These are phyloP conservation scores for Falco cherrug DNA, from an alignment of 2,797 vertebrate species.

Conservation along the genomic window DNA sequence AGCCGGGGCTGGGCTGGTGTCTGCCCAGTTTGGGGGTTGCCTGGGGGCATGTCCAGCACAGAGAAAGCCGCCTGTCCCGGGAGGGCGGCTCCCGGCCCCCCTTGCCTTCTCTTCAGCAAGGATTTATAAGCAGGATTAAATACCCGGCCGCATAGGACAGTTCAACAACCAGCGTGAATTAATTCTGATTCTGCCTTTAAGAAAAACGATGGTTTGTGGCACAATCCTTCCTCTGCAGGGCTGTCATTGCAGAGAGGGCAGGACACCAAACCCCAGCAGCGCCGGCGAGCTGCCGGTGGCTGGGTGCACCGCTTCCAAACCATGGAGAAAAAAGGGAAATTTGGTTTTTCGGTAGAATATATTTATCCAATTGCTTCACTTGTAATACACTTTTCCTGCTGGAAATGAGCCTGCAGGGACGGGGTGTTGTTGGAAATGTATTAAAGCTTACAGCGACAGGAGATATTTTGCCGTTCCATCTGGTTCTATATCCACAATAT, in stretches of 20 bases:
- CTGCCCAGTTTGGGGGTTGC: background rate
- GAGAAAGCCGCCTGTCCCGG: background rate
- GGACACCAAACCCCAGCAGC: background rate
- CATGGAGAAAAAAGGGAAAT: background rate
- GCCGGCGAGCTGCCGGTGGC: rapidly evolving
- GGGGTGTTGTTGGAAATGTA: background rate
- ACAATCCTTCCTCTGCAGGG: background rate
- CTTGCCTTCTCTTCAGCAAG: background rate
- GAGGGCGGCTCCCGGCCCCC: background rate
- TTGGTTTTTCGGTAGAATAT: background rate
- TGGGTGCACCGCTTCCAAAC: background rate
- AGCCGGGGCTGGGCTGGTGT: background rate
- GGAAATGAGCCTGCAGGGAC: background rate
- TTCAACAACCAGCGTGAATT: background rate
- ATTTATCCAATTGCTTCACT: background rate
- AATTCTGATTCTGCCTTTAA: background rate
- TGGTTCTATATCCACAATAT: rapidly evolving
- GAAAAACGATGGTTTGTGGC: background rate
- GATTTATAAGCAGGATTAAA: background rate
- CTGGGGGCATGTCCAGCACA: background rate
- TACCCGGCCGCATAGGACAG: background rate
- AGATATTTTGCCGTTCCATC: background rate
- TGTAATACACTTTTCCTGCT: background rate
- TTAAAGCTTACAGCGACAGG: background rate
- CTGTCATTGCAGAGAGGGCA: background rate